These are phyloP conservation scores for Eupsittula cactorum DNA, from an alignment of 2,113 vertebrate species.

Conservation along the genomic window DNA sequence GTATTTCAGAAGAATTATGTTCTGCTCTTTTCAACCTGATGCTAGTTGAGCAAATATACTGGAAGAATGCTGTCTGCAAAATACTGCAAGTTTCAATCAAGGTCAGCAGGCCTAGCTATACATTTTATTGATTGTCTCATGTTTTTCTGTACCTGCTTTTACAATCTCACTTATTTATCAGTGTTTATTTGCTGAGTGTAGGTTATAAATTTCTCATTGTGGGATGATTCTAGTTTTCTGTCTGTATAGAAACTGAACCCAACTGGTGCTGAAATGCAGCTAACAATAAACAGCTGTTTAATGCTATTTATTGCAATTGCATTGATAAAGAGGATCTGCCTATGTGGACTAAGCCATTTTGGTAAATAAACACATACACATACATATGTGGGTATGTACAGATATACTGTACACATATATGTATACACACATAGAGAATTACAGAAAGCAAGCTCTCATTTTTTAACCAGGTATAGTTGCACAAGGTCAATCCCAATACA, in stretches of 20 bases:
- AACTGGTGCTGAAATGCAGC: neutral
- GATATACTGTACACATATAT: neutral
- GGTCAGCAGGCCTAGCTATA: neutral
- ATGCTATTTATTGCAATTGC: neutral
- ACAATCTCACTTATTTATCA: neutral
- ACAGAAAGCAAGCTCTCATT: neutral
- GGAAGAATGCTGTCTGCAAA: neutral
- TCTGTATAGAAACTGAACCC: neutral
- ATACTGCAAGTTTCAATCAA: conserved; percentile 12
- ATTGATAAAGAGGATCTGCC: neutral
- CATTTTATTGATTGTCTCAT: neutral
- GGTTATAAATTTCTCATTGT: neutral
- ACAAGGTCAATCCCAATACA: neutral
- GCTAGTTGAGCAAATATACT: neutral
- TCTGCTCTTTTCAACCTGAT: neutral
- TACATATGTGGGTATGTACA: accelerated
- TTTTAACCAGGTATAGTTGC: neutral
- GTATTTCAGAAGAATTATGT: neutral
- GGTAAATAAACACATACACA: neutral
- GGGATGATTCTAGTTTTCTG: neutral
- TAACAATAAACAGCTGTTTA: neutral
- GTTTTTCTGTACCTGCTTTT: neutral
- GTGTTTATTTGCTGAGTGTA: neutral
- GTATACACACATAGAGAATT: neutral
- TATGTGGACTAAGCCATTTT: neutral